Percentiles rank a stretch among this genome's conserved stretches.
Evolutionary conservation across 2,888 invertebrate species (phyloP).

Genomic region (Frankliniella intonsa): DNA sequence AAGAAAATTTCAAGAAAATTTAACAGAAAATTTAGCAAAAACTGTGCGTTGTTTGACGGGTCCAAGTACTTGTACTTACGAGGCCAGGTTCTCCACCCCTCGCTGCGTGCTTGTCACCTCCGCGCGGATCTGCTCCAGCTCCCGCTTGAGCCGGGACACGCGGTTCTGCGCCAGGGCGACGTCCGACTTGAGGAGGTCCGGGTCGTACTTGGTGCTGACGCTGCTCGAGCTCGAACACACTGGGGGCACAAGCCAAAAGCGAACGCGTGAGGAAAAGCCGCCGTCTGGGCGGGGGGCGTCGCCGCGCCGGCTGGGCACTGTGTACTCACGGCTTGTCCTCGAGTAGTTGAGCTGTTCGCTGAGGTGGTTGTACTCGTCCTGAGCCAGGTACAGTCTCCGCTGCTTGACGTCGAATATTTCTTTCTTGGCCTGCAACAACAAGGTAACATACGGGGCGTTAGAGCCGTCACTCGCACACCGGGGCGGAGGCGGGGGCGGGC

Average conservation of each 20-base stretch:
- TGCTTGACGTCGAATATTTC: slow-evolving; percentile 95
- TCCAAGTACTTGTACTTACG: slow-evolving; percentile 68
- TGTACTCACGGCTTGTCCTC: slow-evolving; percentile 80
- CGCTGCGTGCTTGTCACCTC: slow-evolving; percentile 89
- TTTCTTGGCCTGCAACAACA: slow-evolving; percentile 75
- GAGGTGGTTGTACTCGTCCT: slow-evolving; percentile 92
- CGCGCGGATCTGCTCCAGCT: slow-evolving; percentile 83
- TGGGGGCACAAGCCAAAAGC: slow-evolving; percentile 43
- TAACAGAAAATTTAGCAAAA: slow-evolving; percentile 3
- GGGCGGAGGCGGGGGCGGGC: background rate
- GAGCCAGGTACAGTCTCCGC: slow-evolving; percentile 85
- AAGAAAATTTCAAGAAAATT: slow-evolving; percentile 28
- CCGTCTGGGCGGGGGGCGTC: no score
- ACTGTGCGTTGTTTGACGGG: background rate
- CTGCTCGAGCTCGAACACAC: slow-evolving; percentile 85
- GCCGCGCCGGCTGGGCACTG: no score
- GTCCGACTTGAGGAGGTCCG: slow-evolving; percentile 86
- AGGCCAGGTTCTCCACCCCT: slow-evolving; percentile 86
- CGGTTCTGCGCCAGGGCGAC: slow-evolving; percentile 83
- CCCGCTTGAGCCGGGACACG: slow-evolving; percentile 81
- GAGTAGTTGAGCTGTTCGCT: slow-evolving; percentile 84
- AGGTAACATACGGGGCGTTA: background rate
- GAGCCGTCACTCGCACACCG: no score
- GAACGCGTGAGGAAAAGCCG: slow-evolving; percentile 30
- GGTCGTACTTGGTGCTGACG: slow-evolving; percentile 88